Conservation (phyloP, 2,113 vertebrate species). For the Maccullochella peelii region DNA sequence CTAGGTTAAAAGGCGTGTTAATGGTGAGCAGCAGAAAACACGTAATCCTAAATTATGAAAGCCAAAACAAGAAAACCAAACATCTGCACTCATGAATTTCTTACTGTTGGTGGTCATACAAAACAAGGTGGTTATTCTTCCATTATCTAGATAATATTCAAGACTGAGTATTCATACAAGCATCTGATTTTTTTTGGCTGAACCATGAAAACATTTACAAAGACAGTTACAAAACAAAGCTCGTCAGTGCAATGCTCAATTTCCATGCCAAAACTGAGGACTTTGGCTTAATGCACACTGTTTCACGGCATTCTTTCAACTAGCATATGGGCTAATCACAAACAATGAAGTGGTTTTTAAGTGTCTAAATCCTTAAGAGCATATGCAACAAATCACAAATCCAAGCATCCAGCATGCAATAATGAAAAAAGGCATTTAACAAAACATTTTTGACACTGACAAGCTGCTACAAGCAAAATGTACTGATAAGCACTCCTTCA, state of each 20-base stretch:
- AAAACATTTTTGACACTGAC: constrained; percentile 52
- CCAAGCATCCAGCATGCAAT: constrained; percentile 70
- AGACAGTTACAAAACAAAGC: constrained; percentile 71
- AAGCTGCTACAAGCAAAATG: constrained; percentile 57
- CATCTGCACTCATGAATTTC: constrained; percentile 36
- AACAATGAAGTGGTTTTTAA: constrained; percentile 73
- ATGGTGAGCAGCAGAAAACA: constrained; percentile 66
- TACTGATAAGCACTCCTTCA: constrained; percentile 58
- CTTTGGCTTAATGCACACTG: constrained; percentile 75
- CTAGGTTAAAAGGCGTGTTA: constrained; percentile 60
- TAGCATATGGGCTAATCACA: constrained; percentile 60
- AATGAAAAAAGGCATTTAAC: constrained; percentile 32
- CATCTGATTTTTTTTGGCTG: constrained; percentile 52
- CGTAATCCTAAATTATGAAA: constrained; percentile 38
- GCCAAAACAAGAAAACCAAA: constrained; percentile 30
- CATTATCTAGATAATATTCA: constrained; percentile 63
- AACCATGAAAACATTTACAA: constrained; percentile 66
- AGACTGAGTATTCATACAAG: constrained; percentile 62
- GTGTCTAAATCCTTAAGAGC: constrained; percentile 53
- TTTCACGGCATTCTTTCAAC: constrained; percentile 72
- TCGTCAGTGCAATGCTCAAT: constrained; percentile 74
- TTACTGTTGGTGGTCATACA: constrained; percentile 33
- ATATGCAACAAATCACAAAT: constrained; percentile 53
- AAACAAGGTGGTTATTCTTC: constrained; percentile 55
- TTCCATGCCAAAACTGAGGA: constrained; percentile 71